These are phyloP conservation scores for Drosophila helvetica DNA, from an alignment of 2,888 invertebrate species.

Conservation along the genomic window DNA sequence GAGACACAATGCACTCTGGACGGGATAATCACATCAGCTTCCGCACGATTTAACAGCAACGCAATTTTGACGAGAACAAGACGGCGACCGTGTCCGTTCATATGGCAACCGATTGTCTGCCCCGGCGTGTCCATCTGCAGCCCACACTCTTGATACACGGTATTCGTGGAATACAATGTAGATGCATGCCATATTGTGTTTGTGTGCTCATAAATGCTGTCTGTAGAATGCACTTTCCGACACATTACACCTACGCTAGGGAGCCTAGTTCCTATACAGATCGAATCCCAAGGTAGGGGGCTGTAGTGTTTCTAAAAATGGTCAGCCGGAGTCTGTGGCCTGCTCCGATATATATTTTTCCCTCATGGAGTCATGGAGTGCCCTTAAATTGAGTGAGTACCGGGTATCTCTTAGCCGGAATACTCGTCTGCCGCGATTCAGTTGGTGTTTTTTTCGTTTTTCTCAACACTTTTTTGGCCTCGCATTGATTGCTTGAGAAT, in stretches of 20 bases:
- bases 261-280: neutral
- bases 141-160: neutral
- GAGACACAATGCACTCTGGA: slow-evolving; percentile 38
- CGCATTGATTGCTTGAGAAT: slow-evolving; percentile 70
- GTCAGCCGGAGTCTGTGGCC: too few relatives aligned
- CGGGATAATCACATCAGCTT: slow-evolving; percentile 83
- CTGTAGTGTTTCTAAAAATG: too few relatives aligned
- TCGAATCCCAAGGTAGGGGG: neutral
- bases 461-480: slow-evolving; percentile 70
- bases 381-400: too few relatives aligned
- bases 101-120: slow-evolving; percentile 58
- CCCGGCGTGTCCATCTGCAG: slow-evolving; percentile 14
- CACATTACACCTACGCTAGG: neutral
- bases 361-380: too few relatives aligned
- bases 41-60: slow-evolving; percentile 82
- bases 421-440: slow-evolving; percentile 11
- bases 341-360: too few relatives aligned
- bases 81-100: slow-evolving; percentile 42
- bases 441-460: slow-evolving; percentile 41
- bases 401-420: neutral
- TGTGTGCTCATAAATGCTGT: neutral
- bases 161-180: neutral
- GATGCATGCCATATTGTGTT: neutral
- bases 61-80: slow-evolving; percentile 52
- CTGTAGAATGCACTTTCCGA: neutral